These are phyloP conservation scores for Austrolebias charrua DNA, from an alignment of 2,797 vertebrate genomes.

Conservation along the genomic window DNA sequence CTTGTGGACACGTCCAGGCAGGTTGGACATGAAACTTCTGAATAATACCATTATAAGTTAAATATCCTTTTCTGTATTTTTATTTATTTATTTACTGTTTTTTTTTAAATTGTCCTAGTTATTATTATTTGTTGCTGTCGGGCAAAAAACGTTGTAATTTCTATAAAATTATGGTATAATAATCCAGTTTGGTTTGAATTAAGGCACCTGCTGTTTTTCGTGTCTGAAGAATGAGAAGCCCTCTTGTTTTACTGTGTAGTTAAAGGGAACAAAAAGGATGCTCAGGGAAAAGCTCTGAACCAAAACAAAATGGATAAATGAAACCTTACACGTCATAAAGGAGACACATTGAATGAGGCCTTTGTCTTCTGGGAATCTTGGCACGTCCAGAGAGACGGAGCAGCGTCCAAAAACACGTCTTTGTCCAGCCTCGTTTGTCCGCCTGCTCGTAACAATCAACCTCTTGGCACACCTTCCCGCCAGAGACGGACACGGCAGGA, in stretches of 20 bases:
- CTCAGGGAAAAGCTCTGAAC: slow-evolving; percentile 40
- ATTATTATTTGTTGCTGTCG: too few species aligned
- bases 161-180: too few species aligned
- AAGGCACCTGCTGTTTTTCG: too few species aligned
- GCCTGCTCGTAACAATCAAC: slow-evolving; percentile 31
- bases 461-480: slow-evolving; percentile 8
- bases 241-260: slow-evolving; percentile 48
- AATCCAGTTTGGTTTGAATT: too few species aligned
- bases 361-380: slow-evolving; percentile 57
- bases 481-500: slow-evolving; percentile 4
- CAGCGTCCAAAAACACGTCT: slow-evolving; percentile 52
- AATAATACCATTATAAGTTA: too few species aligned
- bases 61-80: too few species aligned
- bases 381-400: slow-evolving; percentile 45
- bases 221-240: too few species aligned
- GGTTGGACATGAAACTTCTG: too few species aligned
- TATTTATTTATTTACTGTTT: too few species aligned
- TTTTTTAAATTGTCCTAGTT: too few species aligned
- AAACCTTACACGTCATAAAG: slow-evolving; percentile 23
- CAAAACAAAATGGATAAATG: slow-evolving; percentile 9
- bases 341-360: slow-evolving; percentile 59
- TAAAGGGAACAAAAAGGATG: slow-evolving; percentile 49
- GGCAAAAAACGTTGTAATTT: too few species aligned
- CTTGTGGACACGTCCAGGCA: too few species aligned
- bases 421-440: slow-evolving; percentile 51